Percentiles rank a stretch among this genome's conserved stretches.
Evolutionary conservation across 2,797 vertebrate species (phyloP).

Genomic region (Anisognathus igniventris): DNA sequence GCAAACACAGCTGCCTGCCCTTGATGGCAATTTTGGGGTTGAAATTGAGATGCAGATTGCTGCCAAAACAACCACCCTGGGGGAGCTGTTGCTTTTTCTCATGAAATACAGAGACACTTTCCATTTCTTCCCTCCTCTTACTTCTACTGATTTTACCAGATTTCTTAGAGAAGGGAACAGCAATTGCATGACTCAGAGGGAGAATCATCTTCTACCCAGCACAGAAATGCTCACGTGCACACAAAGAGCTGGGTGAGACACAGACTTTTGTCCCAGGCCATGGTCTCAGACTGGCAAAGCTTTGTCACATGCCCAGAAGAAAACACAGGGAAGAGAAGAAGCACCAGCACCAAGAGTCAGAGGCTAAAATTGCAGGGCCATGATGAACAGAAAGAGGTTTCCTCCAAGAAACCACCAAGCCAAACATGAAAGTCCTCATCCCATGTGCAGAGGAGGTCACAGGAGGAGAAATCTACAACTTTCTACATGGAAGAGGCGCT

Average conservation of each 20-base stretch:
- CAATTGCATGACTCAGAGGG: background rate
- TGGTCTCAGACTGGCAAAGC: background rate
- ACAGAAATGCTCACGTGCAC: background rate
- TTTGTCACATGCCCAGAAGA: fast-evolving
- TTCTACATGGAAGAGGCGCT: background rate
- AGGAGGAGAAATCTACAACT: background rate
- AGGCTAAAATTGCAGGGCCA: background rate
- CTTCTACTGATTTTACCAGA: background rate
- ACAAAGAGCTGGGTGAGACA: background rate
- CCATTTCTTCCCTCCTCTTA: background rate
- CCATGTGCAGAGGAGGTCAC: fast-evolving
- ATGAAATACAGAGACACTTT: background rate
- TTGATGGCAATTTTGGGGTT: background rate
- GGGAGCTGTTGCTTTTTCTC: background rate
- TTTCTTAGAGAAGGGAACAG: background rate
- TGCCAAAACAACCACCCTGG: background rate
- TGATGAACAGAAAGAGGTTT: background rate
- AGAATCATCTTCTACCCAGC: background rate
- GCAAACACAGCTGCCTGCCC: constrained; percentile 15
- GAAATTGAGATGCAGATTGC: background rate
- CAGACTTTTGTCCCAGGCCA: background rate
- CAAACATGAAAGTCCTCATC: background rate
- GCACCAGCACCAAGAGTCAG: background rate
- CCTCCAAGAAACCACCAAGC: background rate
- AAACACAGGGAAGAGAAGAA: background rate